A percentile compares a stretch with the other conserved stretches of the same genome.
Evolutionary conservation across 2,797 vertebrate species (phyloP).

Genomic region (Lutjanus argentimaculatus): DNA sequence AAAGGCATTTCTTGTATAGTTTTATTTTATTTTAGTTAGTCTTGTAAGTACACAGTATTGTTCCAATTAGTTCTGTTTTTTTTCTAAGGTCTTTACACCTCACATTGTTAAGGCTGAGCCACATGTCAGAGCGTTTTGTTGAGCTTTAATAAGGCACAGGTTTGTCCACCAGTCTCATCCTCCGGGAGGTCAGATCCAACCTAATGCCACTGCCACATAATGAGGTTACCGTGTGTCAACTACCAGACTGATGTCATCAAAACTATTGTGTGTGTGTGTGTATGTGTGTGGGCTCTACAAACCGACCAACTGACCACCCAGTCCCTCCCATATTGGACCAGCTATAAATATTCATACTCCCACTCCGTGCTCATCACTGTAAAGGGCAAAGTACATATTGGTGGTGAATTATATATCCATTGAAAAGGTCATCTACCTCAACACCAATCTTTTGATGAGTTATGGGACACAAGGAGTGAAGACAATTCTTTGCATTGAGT

Average conservation of each 20-base stretch:
- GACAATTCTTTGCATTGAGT: conserved; percentile 47
- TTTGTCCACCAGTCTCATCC: conserved; percentile 31
- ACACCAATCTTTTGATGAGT: conserved; percentile 82
- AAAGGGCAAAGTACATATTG: conserved; percentile 86
- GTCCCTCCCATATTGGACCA: conserved; percentile 52
- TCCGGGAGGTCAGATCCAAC: conserved; percentile 35
- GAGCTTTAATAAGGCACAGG: conserved; percentile 48
- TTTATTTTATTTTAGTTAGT: too few species aligned
- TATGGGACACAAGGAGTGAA: conserved; percentile 62
- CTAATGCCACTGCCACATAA: conserved; percentile 33
- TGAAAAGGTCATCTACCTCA: conserved; percentile 84
- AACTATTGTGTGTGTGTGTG: conserved; percentile 22
- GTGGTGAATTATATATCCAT: conserved; percentile 85
- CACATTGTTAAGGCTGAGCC: conserved; percentile 31
- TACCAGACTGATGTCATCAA: conserved; percentile 19
- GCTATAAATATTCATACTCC: conserved; percentile 82
- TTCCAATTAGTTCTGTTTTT: too few species aligned
- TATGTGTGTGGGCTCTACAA: background rate
- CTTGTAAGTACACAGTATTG: too few species aligned
- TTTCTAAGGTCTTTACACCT: conserved; percentile 26
- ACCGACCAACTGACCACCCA: conserved; percentile 62
- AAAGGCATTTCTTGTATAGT: too few species aligned
- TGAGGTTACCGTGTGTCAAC: conserved; percentile 27
- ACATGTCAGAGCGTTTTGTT: conserved; percentile 35
- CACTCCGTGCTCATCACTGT: conserved; percentile 74